phyloP scores from a whole-genome alignment of 2,797 vertebrate genomes.

The Phyllotis vaccarum region DNA sequence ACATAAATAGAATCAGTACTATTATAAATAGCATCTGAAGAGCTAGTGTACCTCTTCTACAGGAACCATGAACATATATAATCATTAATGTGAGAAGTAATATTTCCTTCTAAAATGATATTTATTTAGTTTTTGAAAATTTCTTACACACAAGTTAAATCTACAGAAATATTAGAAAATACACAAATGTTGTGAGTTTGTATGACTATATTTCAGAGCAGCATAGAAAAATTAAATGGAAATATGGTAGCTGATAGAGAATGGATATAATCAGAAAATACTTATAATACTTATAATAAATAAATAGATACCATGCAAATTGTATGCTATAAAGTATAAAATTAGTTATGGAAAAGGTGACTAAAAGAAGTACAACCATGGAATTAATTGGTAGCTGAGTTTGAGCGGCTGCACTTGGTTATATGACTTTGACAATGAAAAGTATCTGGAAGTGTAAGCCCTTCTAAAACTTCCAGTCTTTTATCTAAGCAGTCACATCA shows the following conservation, averaged over 20 bases:
- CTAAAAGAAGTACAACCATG: not conserved
- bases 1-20: not conserved
- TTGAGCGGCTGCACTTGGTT: not conserved
- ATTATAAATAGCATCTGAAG: not conserved
- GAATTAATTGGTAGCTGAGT: not conserved
- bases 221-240: not conserved
- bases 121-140: not conserved
- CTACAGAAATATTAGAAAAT: slow-evolving; percentile 32
- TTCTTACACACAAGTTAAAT: not conserved
- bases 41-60: not conserved
- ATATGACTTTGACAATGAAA: slow-evolving; percentile 6
- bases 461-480: not conserved
- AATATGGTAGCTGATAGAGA: not conserved
- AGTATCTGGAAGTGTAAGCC: not conserved
- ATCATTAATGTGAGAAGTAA: not conserved
- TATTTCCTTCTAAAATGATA: not conserved
- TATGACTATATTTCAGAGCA: not conserved
- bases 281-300: slow-evolving; percentile 8
- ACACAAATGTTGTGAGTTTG: not conserved
- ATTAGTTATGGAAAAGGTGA: not conserved
- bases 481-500: not conserved
- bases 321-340: slow-evolving; percentile 24
- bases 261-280: slow-evolving; percentile 1
- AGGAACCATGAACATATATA: slow-evolving; percentile 8
- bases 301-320: not conserved